Base-by-base conservation (phyloP, 2,888 invertebrate genomes). In the Atrina japonica region DNA sequence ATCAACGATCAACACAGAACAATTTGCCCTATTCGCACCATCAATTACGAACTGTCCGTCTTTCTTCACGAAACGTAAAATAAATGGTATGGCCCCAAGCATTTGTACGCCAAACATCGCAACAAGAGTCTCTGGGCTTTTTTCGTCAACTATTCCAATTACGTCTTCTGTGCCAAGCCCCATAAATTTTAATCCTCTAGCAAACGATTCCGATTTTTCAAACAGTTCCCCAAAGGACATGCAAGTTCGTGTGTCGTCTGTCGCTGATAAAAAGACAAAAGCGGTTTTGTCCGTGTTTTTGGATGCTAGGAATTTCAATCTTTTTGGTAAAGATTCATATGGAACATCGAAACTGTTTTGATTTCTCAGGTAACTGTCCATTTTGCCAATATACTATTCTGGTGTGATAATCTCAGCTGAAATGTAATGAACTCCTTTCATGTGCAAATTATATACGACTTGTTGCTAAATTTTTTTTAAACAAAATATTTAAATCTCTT, bases 291-390 rank as follows among this genome's bases (percentile, higher is more conserved):
- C 50, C 9, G 61, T 47, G 35, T 6, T 45, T 47, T 47, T 18
- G 6, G 27, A 29, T 2, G 47, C 60, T 21, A 29, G 29, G 27
- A 25, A 25, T 30, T 27, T 21, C 14, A 60, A 21, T 7, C 29
- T 43, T 16, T 60, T 27, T n/a, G 60, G 60, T 5, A 60, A 45
- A 18, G 60, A 9, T 27, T 60, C 29, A 27, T 60, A 60, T 11
- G 11, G 25, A 60, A 29, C 27, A 45, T 47, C 45, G 16, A 16
- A 11, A 35, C 6, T 7, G 35, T 11, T 35, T 5, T 5, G 11
- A 35, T 35, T 35, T 11, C 35, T 5, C 5, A 35, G 11, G 11
- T 35, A 35, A 35, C 35, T 7, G 11, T 35, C 35, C 35, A 35
- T 35, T 11, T 35, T 35, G 6, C 35, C 35, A n/a, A n/a, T n/a